Evolutionary conservation across 2,113 vertebrate species (phyloP).

Genomic region (Colossoma macropomum): DNA sequence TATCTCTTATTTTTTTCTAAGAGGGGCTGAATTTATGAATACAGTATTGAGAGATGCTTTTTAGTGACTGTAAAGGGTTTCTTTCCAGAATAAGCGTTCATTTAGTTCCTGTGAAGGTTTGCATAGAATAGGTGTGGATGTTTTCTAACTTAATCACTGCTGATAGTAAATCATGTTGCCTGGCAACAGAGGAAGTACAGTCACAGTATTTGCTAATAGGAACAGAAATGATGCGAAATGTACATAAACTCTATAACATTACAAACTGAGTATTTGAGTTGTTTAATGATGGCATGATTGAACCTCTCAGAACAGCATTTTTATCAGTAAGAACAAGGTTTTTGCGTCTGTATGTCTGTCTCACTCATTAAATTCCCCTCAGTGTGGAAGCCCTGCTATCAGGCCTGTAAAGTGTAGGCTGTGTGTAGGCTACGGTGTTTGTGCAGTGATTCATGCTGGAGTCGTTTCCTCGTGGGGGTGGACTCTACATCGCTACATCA

Average conservation of each 20-base stretch:
- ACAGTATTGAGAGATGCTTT: too few relatives aligned
- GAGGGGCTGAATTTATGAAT: too few relatives aligned
- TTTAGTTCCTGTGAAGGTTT: too few relatives aligned
- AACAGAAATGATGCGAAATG: slow-evolving; percentile 17
- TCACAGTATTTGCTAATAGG: not conserved
- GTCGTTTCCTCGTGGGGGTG: not conserved
- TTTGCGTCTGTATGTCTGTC: not conserved
- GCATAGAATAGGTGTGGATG: not conserved
- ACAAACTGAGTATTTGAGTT: too few relatives aligned
- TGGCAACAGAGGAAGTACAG: not conserved
- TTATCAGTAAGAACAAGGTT: not conserved
- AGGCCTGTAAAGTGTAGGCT: not conserved
- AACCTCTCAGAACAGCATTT: not conserved
- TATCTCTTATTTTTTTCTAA: too few relatives aligned
- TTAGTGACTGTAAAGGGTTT: too few relatives aligned
- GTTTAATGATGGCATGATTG: not conserved
- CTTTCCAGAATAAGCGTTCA: too few relatives aligned
- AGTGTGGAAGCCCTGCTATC: not conserved
- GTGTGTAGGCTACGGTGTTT: not conserved
- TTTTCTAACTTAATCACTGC: not conserved
- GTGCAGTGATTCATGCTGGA: not conserved
- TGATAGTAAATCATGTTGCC: slow-evolving; percentile 6
- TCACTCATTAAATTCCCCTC: not conserved
- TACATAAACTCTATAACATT: slow-evolving; percentile 12
- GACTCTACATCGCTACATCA: not conserved